These are phyloP conservation scores for Brachymystax lenok DNA, from an alignment of 2,797 vertebrate species.

Conservation along the genomic window DNA sequence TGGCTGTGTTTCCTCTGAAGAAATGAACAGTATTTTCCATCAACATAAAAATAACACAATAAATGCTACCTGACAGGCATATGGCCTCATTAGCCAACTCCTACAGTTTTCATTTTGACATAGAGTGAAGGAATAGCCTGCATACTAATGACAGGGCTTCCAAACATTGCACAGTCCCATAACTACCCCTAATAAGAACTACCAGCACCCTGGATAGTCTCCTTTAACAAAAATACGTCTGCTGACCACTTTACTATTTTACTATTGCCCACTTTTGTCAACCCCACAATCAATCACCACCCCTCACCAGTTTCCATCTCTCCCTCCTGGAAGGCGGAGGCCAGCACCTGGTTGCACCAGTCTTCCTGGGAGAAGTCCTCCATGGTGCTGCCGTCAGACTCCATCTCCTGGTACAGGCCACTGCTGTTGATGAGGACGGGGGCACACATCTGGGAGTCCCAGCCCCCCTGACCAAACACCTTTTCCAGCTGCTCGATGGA, in stretches of 20 bases:
- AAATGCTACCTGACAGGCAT: neutral
- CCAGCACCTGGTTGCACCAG: slow-evolving; percentile 96
- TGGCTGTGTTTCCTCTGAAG: slow-evolving; percentile 88
- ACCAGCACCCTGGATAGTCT: neutral
- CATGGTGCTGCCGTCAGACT: slow-evolving; percentile 95
- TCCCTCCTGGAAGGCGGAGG: slow-evolving; percentile 88
- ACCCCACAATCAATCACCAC: neutral
- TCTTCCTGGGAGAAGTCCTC: slow-evolving; percentile 98
- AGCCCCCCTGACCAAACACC: slow-evolving; percentile 97
- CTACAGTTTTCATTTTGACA: neutral
- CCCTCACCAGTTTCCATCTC: slow-evolving; percentile 91
- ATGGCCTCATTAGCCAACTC: neutral
- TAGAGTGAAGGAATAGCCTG: neutral
- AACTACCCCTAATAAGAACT: neutral
- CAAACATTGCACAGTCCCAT: neutral
- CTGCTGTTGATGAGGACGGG: slow-evolving; percentile 99
- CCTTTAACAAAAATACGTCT: neutral
- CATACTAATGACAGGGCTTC: neutral
- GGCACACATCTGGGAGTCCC: slow-evolving; percentile 96
- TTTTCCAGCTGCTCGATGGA: slow-evolving; percentile 98
- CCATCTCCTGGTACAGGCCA: slow-evolving; percentile 97
- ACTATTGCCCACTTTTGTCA: neutral
- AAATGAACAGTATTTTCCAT: slow-evolving; percentile 37
- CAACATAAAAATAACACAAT: neutral
- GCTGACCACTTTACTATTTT: neutral